These are phyloP conservation scores for Acleris sparsana DNA, from an alignment of 2,888 invertebrate genomes.

Conservation along the genomic window DNA sequence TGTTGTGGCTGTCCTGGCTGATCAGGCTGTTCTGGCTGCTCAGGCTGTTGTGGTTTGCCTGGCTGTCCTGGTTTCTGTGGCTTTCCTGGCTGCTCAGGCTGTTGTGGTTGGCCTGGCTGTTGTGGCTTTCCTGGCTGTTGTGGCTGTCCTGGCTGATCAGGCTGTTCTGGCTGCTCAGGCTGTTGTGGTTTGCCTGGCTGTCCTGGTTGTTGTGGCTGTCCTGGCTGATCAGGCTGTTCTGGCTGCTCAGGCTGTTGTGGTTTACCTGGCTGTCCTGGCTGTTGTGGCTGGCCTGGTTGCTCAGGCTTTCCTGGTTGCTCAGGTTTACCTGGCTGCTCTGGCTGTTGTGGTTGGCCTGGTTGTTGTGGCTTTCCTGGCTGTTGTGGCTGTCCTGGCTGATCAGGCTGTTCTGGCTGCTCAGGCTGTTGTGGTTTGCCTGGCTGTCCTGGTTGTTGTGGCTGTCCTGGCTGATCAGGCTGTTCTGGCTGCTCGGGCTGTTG, in stretches of 20 bases:
- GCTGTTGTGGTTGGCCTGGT: neutral
- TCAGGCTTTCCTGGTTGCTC: neutral
- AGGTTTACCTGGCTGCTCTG: neutral
- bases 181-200: neutral
- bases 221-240: neutral
- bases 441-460: neutral
- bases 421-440: neutral
- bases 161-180: neutral
- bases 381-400: neutral
- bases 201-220: neutral
- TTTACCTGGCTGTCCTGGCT: constrained; percentile 27
- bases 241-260: neutral
- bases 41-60: no score
- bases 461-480: neutral
- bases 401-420: neutral
- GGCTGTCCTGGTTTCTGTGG: no score
- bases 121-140: constrained; percentile 6
- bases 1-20: no score
- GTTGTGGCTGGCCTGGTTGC: neutral
- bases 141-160: neutral
- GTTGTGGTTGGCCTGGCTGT: no score
- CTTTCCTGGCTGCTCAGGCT: no score
- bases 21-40: no score
- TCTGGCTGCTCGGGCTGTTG: neutral
- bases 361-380: neutral